A percentile compares a stretch with the other conserved stretches of the same genome.
These are phyloP conservation scores for Sarcophaga variegata DNA, from an alignment of 2,888 invertebrate species.

Conservation along the genomic window DNA sequence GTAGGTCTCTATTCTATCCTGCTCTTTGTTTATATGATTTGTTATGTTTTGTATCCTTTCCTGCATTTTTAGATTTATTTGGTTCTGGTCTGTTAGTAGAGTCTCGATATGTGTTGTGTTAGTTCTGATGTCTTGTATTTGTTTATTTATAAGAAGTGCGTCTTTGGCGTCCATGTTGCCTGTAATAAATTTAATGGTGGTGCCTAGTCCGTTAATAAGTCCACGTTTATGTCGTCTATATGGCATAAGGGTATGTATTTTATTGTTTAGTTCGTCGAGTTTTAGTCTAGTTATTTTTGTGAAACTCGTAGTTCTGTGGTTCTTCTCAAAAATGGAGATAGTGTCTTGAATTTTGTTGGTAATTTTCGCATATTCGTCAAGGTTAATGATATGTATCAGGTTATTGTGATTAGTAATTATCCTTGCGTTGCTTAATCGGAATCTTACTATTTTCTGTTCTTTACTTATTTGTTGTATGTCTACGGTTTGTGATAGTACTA, in stretches of 20 bases:
- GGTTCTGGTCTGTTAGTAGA: conserved; percentile 19
- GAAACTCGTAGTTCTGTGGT: conserved; percentile 13
- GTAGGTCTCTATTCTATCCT: conserved; percentile 4
- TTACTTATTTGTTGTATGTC: not conserved
- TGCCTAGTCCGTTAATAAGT: conserved; percentile 59
- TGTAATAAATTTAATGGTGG: conserved; percentile 61
- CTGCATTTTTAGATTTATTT: not conserved
- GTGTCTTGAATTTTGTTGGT: not conserved
- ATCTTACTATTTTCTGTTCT: conserved; percentile 13
- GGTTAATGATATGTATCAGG: conserved; percentile 18
- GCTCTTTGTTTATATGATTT: conserved; percentile 18
- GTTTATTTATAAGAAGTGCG: not conserved
- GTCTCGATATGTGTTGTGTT: conserved; percentile 18
- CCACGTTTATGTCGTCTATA: conserved; percentile 38
- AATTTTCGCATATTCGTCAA: not conserved
- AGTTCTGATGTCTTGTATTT: conserved; percentile 21
- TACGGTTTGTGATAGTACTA: not conserved
- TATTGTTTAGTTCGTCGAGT: conserved; percentile 44
- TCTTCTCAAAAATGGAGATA: not conserved
- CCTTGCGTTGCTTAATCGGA: conserved; percentile 15
- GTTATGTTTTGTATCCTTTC: not conserved
- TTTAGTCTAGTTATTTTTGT: conserved; percentile 34
- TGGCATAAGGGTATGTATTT: conserved; percentile 30
- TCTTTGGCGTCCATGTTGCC: conserved; percentile 52
- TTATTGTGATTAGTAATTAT: conserved; percentile 29